Evolutionary conservation across 2,113 vertebrate genomes (phyloP).

Genomic region (Zingel zingel): DNA sequence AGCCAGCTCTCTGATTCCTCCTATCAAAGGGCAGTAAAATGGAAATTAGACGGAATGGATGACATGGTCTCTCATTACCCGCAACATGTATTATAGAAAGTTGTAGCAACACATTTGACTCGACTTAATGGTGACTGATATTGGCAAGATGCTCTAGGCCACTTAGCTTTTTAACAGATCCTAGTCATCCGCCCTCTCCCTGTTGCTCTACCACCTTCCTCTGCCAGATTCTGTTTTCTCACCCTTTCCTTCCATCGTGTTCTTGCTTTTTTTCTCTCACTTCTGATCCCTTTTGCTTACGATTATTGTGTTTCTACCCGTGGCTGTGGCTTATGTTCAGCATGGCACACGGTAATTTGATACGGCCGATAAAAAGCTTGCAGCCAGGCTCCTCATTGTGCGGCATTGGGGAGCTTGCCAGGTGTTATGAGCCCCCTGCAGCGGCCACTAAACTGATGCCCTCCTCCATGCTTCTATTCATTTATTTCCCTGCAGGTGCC

Average conservation of each 20-base stretch:
- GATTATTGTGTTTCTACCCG: conserved; percentile 39
- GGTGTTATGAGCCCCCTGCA: conserved; percentile 65
- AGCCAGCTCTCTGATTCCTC: conserved; percentile 60
- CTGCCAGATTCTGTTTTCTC: conserved; percentile 37
- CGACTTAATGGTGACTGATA: conserved; percentile 30
- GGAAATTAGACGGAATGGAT: conserved; percentile 75
- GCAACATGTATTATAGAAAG: conserved; percentile 49
- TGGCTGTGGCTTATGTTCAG: conserved; percentile 37
- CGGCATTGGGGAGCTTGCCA: conserved; percentile 37
- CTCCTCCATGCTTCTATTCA: conserved; percentile 61
- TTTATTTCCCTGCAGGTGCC: conserved; percentile 74
- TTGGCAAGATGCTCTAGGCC: conserved; percentile 24
- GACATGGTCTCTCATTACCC: conserved; percentile 70
- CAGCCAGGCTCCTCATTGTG: conserved; percentile 47
- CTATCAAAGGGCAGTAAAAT: conserved; percentile 76
- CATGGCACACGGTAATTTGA: conserved; percentile 52
- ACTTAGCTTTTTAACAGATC: conserved; percentile 45
- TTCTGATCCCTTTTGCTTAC: conserved; percentile 6
- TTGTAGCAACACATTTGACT: conserved; percentile 48
- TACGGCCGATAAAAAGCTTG: conserved; percentile 54
- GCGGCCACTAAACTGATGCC: conserved; percentile 60
- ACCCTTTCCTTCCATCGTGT: not conserved
- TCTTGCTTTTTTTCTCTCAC: conserved; percentile 18
- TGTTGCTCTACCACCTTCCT: not conserved
- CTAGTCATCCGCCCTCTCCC: conserved; percentile 19